Conservation (phyloP, 2,113 vertebrate genomes). For the Campylomormyrus numenius region DNA sequence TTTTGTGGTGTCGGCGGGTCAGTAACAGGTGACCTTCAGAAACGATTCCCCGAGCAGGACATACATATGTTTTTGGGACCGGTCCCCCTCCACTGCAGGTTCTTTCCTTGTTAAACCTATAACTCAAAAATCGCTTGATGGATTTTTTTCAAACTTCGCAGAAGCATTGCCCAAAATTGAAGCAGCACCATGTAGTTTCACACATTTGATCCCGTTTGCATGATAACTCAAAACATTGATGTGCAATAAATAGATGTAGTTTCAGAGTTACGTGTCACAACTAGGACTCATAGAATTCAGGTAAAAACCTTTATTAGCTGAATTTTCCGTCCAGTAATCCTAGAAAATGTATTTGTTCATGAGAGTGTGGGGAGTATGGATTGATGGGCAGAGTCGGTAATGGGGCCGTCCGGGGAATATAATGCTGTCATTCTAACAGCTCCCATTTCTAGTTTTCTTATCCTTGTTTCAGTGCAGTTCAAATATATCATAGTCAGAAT, state of each 20-base stretch:
- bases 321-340: neutral
- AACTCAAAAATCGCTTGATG: neutral
- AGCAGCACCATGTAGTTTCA: neutral
- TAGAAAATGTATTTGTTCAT: neutral
- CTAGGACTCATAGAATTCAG: neutral
- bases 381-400: neutral
- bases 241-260: neutral
- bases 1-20: neutral
- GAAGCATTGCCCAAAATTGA: neutral
- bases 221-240: neutral
- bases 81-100: neutral
- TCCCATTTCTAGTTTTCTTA: neutral
- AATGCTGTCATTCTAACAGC: neutral
- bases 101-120: neutral
- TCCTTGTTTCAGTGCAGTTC: neutral
- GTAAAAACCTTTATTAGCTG: neutral
- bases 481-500: neutral
- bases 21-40: neutral
- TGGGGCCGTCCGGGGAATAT: neutral
- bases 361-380: neutral
- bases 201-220: neutral
- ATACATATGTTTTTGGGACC: neutral
- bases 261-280: neutral
- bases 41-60: neutral
- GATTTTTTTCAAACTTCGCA: neutral